Base-by-base conservation (phyloP, 2,888 invertebrate species). In the Eilema depressum region DNA sequence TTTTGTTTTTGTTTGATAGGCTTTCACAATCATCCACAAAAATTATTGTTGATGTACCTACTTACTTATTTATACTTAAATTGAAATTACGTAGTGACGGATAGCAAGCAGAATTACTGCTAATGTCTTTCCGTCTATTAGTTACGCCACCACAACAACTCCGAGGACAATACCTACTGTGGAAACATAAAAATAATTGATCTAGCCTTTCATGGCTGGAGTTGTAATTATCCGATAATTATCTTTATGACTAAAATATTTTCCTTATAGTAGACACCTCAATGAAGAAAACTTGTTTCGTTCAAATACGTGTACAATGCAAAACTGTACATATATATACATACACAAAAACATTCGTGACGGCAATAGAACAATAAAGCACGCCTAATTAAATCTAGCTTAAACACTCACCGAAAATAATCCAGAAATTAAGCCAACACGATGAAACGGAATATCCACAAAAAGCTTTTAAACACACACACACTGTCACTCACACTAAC, bases 331-430 rank as follows among this genome's bases (percentile, higher is more conserved):
- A 41, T 63, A 74, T 63, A 47, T 68, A 28, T 12, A n/a, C 69
- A 70, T 75, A 26, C 56, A 30, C 26, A 64, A 67, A 8, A 62
- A n/a, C 33, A 66, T 47, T 82, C 84, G 80, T 84, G 81, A 77
- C 75, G 66, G 56, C n/a, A 41, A 73, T 53, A 73, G 74, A 77
- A 75, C 70, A 79, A 82, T 79, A 79, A 76, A 75, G 59, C 79
- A 81, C 80, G 81, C 69, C 77, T 74, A 85, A 85, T 80, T 82
- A 81, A 80, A 83, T 79, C 78, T 77, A 83, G 77, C 78, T 73
- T 77, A 80, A 68, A 68, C 78, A 91, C 92, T 92, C 80, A 93
- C 93, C 92, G 83, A 88, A 89, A 88, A 85, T 75, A 74, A 79
- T 83, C 83, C 86, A 68, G 82, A 80, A 72, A 70, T 68, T 59